A percentile compares a stretch with the other conserved stretches of the same genome.
These are phyloP conservation scores for Conops quadrifasciatus DNA, from an alignment of 2,888 invertebrate species.

Conservation along the genomic window DNA sequence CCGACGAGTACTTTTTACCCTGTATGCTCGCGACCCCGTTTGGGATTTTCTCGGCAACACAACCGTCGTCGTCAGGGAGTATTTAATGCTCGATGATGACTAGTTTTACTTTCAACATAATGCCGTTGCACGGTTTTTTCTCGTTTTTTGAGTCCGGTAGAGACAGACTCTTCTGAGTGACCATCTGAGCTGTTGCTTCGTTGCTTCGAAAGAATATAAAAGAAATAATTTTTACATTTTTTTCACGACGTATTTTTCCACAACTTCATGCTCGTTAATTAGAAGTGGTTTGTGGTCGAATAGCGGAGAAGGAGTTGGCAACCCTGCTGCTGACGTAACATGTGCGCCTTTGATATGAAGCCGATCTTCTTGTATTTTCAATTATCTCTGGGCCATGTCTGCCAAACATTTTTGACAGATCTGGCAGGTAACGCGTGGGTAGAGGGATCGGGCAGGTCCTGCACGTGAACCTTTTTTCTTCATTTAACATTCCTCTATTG, in stretches of 20 bases:
- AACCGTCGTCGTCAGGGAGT: neutral
- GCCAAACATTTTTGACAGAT: no score
- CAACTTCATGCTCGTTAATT: conserved; percentile 58
- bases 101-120: neutral
- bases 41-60: no score
- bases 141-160: no score
- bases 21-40: conserved; percentile 3
- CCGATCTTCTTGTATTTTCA: conserved; percentile 37
- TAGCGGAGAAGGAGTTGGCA: conserved; percentile 36
- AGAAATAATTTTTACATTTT: conserved; percentile 10
- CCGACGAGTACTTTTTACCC: conserved; percentile 31
- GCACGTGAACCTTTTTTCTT: neutral
- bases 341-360: conserved; percentile 41
- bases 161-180: no score
- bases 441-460: conserved; percentile 14
- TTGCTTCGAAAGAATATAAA: no score
- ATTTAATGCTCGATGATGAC: neutral
- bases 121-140: no score
- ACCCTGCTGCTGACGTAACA: conserved; percentile 42
- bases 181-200: no score
- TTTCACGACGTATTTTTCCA: conserved; percentile 43
- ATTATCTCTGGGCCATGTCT: conserved; percentile 29
- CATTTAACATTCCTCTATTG: neutral
- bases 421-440: no score
- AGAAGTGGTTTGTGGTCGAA: conserved; percentile 43